Evolutionary conservation across 2,113 vertebrate species (phyloP).

Genomic region (Cottus gobio): DNA sequence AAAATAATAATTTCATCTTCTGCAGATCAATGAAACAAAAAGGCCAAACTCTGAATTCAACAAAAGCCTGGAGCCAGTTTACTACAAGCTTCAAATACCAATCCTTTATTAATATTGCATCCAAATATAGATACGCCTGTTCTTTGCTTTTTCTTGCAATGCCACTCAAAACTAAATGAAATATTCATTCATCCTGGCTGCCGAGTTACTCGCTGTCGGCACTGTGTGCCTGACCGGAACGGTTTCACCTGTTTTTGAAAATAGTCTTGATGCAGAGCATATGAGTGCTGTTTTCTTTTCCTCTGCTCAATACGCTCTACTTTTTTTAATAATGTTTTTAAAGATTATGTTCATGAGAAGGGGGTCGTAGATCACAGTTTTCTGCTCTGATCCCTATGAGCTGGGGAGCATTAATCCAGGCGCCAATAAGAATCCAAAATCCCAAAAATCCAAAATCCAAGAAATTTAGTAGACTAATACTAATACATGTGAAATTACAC

Average conservation of each 20-base stretch:
- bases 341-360: too few relatives aligned
- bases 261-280: neutral
- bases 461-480: too few relatives aligned
- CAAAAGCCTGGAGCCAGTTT: neutral
- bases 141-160: slow-evolving; percentile 17
- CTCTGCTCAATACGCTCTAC: neutral
- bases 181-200: slow-evolving; percentile 47
- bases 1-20: neutral
- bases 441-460: too few relatives aligned
- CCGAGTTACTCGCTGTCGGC: neutral
- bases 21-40: neutral
- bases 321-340: too few relatives aligned
- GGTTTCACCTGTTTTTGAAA: neutral
- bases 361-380: slow-evolving; percentile 52
- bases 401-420: slow-evolving; percentile 50
- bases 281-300: neutral
- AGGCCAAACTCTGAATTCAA: neutral
- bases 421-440: too few relatives aligned
- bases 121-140: slow-evolving; percentile 30
- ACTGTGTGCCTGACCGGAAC: neutral
- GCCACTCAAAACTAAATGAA: slow-evolving; percentile 47
- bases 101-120: slow-evolving; percentile 54
- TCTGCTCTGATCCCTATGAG: slow-evolving; percentile 30
- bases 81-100: slow-evolving; percentile 4
- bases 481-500: too few relatives aligned